Conservation (phyloP, 2,113 vertebrate genomes). For the Catagonus wagneri region DNA sequence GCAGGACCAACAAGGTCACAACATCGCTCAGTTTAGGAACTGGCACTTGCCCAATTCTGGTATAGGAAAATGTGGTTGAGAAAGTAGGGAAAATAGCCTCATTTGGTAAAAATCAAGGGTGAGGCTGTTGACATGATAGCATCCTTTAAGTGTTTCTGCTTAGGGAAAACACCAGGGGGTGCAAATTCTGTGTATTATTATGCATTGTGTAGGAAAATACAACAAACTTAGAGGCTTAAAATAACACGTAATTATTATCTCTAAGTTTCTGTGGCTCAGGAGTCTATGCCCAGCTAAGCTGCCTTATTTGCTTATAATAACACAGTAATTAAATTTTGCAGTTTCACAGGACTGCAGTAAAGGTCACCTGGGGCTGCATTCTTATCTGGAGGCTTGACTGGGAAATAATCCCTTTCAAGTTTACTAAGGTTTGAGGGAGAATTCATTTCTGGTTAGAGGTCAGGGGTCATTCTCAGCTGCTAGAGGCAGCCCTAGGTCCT, state of each 20-base stretch:
- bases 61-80: neutral
- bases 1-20: neutral
- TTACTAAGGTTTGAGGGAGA: neutral
- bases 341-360: neutral
- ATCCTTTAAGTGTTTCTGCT: neutral
- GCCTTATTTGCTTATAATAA: neutral
- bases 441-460: neutral
- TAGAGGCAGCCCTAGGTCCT: neutral
- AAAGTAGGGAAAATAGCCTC: neutral
- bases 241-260: neutral
- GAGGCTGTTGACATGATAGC: neutral
- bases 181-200: neutral
- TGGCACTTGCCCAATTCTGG: neutral
- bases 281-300: neutral
- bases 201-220: neutral
- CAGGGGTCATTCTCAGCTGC: neutral
- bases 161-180: neutral
- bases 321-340: neutral
- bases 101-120: neutral
- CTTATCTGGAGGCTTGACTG: neutral
- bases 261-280: neutral
- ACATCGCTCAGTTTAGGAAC: neutral
- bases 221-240: neutral
- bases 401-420: neutral
- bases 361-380: rapidly evolving